A percentile compares a stretch with the other conserved stretches of the same genome.
These are phyloP conservation scores for Xylota segnis DNA, from an alignment of 2,888 invertebrate species.

Conservation along the genomic window DNA sequence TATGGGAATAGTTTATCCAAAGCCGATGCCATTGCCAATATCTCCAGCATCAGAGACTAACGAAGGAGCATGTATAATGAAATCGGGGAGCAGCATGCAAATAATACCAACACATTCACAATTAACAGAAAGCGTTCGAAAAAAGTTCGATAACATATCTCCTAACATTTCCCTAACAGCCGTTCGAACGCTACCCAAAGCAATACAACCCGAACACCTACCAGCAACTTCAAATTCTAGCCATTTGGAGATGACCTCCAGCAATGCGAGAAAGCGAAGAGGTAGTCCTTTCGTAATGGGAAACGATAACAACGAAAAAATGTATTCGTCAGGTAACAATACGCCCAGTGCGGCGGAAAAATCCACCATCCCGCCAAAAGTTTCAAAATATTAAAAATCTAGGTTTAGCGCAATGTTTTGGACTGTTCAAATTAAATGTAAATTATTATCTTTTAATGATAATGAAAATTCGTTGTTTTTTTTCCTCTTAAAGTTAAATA, in stretches of 20 bases:
- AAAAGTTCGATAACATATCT: slow-evolving; percentile 81
- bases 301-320: slow-evolving; percentile 8
- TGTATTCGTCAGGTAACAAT: background rate
- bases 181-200: slow-evolving; percentile 68
- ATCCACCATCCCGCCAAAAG: slow-evolving; percentile 48
- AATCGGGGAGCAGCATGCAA: slow-evolving; percentile 80
- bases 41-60: slow-evolving; percentile 42
- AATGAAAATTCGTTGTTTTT: slow-evolving; percentile 5
- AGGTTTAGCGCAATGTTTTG: background rate
- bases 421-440: slow-evolving; percentile 21
- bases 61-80: slow-evolving; percentile 61
- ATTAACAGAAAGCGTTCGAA: slow-evolving; percentile 80
- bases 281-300: background rate
- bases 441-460: slow-evolving; percentile 8
- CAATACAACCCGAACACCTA: slow-evolving; percentile 29
- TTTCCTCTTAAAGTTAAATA: slow-evolving; percentile 29
- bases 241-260: slow-evolving; percentile 32
- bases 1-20: slow-evolving; percentile 78
- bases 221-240: slow-evolving; percentile 11
- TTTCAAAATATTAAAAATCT: slow-evolving; percentile 41
- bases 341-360: slow-evolving; percentile 19
- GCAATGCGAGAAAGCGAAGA: slow-evolving; percentile 54
- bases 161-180: slow-evolving; percentile 82
- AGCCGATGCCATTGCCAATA: slow-evolving; percentile 43
- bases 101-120: slow-evolving; percentile 81